These are phyloP conservation scores for Heteractis magnifica DNA, from an alignment of 92 coral and sea anemone genomes.

Conservation along the genomic window DNA sequence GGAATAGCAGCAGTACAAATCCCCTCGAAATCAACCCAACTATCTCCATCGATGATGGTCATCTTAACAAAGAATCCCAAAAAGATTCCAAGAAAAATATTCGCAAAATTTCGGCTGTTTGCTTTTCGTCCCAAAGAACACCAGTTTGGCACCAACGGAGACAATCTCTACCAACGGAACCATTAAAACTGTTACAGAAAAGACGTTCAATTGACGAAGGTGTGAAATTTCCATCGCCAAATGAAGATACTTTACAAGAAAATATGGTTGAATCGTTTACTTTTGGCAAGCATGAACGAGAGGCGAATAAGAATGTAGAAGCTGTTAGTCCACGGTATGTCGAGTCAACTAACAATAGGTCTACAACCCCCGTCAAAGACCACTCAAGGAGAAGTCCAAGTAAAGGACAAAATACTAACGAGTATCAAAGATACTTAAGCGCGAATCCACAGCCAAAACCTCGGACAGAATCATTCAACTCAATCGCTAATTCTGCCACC, in stretches of 20 bases:
- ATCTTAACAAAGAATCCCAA: background rate
- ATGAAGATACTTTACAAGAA: background rate
- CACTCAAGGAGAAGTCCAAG: background rate
- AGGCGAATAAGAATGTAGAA: background rate
- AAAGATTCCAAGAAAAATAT: background rate
- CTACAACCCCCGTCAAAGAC: background rate
- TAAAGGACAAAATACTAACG: background rate
- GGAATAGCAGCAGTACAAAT: background rate
- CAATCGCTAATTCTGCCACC: conserved; percentile 1
- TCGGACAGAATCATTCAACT: conserved; percentile 35
- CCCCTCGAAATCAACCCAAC: background rate
- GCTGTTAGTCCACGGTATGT: background rate
- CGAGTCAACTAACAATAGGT: background rate
- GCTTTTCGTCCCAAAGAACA: background rate
- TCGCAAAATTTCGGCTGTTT: background rate
- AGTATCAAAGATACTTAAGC: background rate
- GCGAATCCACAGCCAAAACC: background rate
- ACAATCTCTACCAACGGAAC: background rate
- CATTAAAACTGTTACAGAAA: background rate
- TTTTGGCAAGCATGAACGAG: background rate
- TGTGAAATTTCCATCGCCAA: background rate
- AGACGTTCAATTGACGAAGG: conserved; percentile 19
- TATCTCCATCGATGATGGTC: background rate
- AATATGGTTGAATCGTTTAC: too few relatives aligned
- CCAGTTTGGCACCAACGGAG: background rate